phyloP scores from a whole-genome alignment of 2,888 invertebrate genomes.

The Andrena flavipes region DNA sequence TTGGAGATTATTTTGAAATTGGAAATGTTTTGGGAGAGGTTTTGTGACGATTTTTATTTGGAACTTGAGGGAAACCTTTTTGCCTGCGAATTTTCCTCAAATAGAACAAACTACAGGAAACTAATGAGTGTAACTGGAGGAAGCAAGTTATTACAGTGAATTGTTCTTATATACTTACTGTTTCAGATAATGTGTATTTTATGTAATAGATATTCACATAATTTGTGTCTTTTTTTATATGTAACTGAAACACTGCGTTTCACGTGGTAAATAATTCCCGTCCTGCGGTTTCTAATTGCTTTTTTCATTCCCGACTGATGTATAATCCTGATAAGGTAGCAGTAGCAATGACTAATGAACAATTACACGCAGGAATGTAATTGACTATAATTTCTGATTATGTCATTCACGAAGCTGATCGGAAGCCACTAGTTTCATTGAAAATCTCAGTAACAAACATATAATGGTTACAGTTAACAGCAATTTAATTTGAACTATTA shows the following conservation, averaged over 20 bases:
- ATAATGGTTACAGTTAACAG: too few species aligned
- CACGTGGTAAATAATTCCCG: conserved; percentile 8
- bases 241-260: not conserved
- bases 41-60: not conserved
- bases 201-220: conserved; percentile 32
- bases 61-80: not conserved
- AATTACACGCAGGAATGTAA: too few species aligned
- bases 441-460: too few species aligned
- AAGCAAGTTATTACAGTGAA: conserved; percentile 39
- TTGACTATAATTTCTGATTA: too few species aligned
- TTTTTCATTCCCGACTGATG: not conserved
- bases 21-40: too few species aligned
- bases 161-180: conserved; percentile 20
- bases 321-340: too few species aligned
- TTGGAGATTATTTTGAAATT: too few species aligned
- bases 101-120: conserved; percentile 30
- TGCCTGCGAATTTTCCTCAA: not conserved
- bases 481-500: too few species aligned
- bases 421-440: too few species aligned
- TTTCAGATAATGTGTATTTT: conserved; percentile 35
- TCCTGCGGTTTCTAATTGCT: not conserved
- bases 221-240: conserved; percentile 15
- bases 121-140: conserved; percentile 18
- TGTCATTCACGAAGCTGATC: too few species aligned
- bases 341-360: too few species aligned